phyloP scores from a whole-genome alignment of 2,797 vertebrate species.

The Cossypha polioptera region DNA sequence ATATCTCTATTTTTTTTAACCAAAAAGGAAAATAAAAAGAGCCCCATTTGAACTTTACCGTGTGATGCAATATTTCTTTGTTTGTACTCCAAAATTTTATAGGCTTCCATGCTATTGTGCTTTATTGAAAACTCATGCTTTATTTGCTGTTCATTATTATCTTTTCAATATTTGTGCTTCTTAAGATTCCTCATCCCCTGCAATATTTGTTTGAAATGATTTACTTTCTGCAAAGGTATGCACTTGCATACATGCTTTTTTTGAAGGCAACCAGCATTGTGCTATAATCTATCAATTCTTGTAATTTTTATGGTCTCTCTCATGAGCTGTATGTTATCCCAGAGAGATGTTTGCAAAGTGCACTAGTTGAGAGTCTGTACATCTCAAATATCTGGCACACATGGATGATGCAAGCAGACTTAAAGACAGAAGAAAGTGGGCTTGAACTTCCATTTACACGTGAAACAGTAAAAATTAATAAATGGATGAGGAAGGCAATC shows the following conservation, averaged over 20 bases:
- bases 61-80: slow-evolving; percentile 20
- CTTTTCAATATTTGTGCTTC: slow-evolving; percentile 32
- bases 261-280: not conserved
- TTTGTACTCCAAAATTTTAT: slow-evolving; percentile 55
- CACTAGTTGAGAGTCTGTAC: not conserved
- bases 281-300: not conserved
- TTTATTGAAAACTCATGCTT: slow-evolving; percentile 55
- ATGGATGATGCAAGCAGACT: not conserved
- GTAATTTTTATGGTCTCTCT: not conserved
- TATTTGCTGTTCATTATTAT: slow-evolving; percentile 38
- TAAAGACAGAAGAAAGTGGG: not conserved
- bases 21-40: not conserved
- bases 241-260: not conserved
- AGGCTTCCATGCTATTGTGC: not conserved
- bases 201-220: slow-evolving; percentile 33
- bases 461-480: not conserved
- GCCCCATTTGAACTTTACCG: not conserved
- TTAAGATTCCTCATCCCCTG: not conserved
- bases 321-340: not conserved
- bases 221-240: not conserved
- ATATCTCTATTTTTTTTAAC: not conserved
- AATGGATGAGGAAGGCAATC: not conserved
- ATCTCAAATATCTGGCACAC: not conserved
- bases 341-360: not conserved
- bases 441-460: not conserved